These are phyloP conservation scores for Phoenoteleia sp. DNA, from an alignment of 2,888 invertebrate species.

Conservation along the genomic window DNA sequence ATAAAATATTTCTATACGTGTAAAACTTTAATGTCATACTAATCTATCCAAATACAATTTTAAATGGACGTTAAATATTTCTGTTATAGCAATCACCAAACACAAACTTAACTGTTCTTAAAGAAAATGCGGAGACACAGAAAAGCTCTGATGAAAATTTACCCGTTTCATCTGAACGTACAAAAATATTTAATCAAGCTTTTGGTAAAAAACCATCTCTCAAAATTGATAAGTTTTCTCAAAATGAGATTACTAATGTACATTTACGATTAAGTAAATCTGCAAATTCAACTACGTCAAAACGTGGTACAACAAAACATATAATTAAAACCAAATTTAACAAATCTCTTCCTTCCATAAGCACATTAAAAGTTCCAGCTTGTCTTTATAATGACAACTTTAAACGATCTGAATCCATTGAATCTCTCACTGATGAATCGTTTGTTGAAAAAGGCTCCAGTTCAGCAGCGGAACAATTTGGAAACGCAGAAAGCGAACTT, in stretches of 20 bases:
- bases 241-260: slow-evolving; percentile 33
- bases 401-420: slow-evolving; percentile 59
- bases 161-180: slow-evolving; percentile 22
- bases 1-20: no score
- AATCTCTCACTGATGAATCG: slow-evolving; percentile 64
- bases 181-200: slow-evolving; percentile 55
- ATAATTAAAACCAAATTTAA: slow-evolving; percentile 20
- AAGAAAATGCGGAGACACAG: slow-evolving; percentile 24
- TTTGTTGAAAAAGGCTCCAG: slow-evolving; percentile 66
- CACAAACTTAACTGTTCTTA: slow-evolving; percentile 8
- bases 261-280: slow-evolving; percentile 57
- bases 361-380: slow-evolving; percentile 30
- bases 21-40: no score
- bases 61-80: slow-evolving; percentile 23
- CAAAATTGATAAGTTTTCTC: slow-evolving; percentile 2
- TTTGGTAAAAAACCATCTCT: slow-evolving; percentile 34
- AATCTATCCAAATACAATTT: neutral
- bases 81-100: slow-evolving; percentile 51
- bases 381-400: slow-evolving; percentile 31
- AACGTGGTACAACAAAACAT: neutral
- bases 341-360: slow-evolving; percentile 57
- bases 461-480: slow-evolving; percentile 53
- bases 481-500: slow-evolving; percentile 35
- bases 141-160: slow-evolving; percentile 37
- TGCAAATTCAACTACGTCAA: slow-evolving; percentile 36